A percentile compares a stretch with the other conserved stretches of the same genome.
phyloP scores from a whole-genome alignment of 2,797 vertebrate genomes.

The Triplophysa yarkandensis region DNA sequence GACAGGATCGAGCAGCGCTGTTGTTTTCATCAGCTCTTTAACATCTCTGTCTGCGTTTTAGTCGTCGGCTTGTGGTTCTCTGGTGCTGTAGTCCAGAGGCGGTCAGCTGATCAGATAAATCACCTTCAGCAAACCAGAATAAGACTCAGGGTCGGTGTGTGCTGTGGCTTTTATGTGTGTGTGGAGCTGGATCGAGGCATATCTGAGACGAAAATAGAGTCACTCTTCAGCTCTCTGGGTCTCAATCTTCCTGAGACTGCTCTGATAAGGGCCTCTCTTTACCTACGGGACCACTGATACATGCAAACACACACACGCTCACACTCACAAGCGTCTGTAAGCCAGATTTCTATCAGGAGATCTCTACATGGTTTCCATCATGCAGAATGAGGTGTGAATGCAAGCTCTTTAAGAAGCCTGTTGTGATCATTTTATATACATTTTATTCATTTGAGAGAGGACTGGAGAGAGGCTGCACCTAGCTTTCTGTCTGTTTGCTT shows the following conservation, averaged over 20 bases:
- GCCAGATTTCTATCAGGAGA: slow-evolving; percentile 49
- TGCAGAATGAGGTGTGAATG: slow-evolving; percentile 61
- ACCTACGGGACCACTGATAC: slow-evolving; percentile 49
- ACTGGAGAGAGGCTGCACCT: background rate
- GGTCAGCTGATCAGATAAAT: slow-evolving; percentile 21
- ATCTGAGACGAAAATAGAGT: slow-evolving; percentile 50
- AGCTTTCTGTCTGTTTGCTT: background rate
- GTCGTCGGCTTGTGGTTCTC: background rate
- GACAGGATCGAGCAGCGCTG: slow-evolving; percentile 25
- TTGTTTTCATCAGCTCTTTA: slow-evolving; percentile 40
- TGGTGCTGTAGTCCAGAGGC: background rate
- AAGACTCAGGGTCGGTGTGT: slow-evolving; percentile 11
- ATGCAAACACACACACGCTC: slow-evolving; percentile 41
- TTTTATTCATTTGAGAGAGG: background rate
- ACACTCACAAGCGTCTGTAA: background rate
- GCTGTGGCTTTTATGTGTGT: slow-evolving; percentile 32
- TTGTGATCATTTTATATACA: slow-evolving; percentile 47
- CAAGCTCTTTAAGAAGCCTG: slow-evolving; percentile 63
- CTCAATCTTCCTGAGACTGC: slow-evolving; percentile 41
- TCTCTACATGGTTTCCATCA: slow-evolving; percentile 24
- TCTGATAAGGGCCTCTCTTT: slow-evolving; percentile 53
- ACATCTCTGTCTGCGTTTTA: slow-evolving; percentile 35
- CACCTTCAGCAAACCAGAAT: slow-evolving; percentile 12
- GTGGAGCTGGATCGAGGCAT: slow-evolving; percentile 47
- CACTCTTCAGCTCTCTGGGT: slow-evolving; percentile 39